phyloP scores from a whole-genome alignment of 2,888 invertebrate genomes.

The Lamproptera curius region DNA sequence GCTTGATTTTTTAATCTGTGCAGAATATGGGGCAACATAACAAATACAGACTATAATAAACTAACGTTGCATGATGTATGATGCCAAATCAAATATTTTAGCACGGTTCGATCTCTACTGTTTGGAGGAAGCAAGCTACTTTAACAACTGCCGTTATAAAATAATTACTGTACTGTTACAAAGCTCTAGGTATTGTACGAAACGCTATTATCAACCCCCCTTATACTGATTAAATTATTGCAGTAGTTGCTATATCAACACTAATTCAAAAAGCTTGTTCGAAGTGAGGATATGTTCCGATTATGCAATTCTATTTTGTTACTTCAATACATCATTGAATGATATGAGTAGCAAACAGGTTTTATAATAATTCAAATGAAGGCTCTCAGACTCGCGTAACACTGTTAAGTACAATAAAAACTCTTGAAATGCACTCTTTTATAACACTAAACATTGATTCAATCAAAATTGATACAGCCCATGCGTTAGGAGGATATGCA shows the following conservation, averaged over 20 bases:
- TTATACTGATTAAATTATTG: background rate
- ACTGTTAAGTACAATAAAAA: slow-evolving; percentile 3
- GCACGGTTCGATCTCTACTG: slow-evolving; percentile 8
- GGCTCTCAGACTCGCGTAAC: background rate
- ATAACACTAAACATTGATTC: slow-evolving; percentile 8
- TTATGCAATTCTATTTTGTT: slow-evolving; percentile 4
- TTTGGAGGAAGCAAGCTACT: slow-evolving; percentile 9
- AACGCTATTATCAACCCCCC: background rate
- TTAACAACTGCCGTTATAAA: slow-evolving; percentile 2
- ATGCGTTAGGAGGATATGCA: slow-evolving; percentile 56
- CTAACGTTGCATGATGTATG: slow-evolving; percentile 34
- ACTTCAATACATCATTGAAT: background rate
- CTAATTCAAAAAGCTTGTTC: slow-evolving; percentile 7
- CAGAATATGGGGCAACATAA: slow-evolving; percentile 59
- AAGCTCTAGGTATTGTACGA: background rate
- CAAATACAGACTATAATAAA: slow-evolving; percentile 31
- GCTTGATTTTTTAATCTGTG: slow-evolving; percentile 41
- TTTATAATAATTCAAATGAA: background rate
- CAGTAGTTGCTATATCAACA: background rate
- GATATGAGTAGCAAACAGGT: background rate
- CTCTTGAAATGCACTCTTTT: slow-evolving; percentile 3
- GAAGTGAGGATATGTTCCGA: slow-evolving; percentile 1
- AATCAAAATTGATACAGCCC: slow-evolving; percentile 39
- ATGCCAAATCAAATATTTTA: slow-evolving; percentile 38
- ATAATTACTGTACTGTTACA: background rate